phyloP scores from a whole-genome alignment of 1,140 invertebrate genomes.

The Zaprionus vittiger region DNA sequence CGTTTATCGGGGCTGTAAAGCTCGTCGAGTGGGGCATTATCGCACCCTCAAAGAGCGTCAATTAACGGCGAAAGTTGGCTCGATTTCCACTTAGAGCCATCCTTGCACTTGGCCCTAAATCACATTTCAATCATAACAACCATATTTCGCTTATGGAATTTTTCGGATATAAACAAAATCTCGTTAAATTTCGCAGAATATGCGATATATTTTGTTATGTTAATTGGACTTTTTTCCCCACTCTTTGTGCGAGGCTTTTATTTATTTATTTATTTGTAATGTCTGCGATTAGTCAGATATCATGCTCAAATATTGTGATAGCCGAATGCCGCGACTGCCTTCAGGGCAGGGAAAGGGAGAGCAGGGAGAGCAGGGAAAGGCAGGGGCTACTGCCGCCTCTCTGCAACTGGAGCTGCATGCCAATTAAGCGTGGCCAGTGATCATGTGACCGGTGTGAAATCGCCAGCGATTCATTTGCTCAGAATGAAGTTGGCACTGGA shows the following conservation, averaged over 20 bases:
- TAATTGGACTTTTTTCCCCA: background rate
- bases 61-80: slow-evolving; percentile 13
- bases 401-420: slow-evolving; percentile 2
- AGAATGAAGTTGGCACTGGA: slow-evolving; percentile 8
- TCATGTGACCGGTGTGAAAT: slow-evolving; percentile 43
- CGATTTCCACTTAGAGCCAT: background rate
- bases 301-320: slow-evolving; percentile 6
- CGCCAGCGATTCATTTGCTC: slow-evolving; percentile 14
- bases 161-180: slow-evolving; percentile 5
- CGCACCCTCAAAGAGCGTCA: slow-evolving; percentile 9
- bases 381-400: background rate
- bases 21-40: slow-evolving; percentile 28
- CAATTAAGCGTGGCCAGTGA: slow-evolving; percentile 2
- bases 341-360: background rate
- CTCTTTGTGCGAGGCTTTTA: background rate
- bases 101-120: background rate
- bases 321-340: background rate
- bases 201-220: background rate
- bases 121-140: background rate
- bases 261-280: slow-evolving; percentile 7
- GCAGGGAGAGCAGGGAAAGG: background rate
- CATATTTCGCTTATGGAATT: background rate
- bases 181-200: background rate
- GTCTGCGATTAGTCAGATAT: slow-evolving; percentile 10
- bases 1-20: slow-evolving; percentile 33